Evolutionary conservation across 2,888 invertebrate species (phyloP).

Genomic region (Entomobrya multifasciata): DNA sequence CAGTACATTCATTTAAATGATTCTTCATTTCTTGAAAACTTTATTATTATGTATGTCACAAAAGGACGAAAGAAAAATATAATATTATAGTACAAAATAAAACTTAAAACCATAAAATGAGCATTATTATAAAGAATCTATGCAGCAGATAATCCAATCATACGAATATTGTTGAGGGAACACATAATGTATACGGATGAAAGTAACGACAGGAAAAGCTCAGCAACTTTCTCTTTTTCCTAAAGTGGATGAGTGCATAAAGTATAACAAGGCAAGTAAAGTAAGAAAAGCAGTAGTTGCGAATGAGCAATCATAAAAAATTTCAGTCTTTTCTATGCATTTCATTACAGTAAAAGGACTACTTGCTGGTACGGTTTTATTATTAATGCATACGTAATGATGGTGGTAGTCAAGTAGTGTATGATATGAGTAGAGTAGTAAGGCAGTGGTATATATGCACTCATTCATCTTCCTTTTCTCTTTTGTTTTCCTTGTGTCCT

Average conservation of each 20-base stretch:
- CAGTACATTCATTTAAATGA: no score
- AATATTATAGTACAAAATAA: no score
- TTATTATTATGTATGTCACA: slow-evolving; percentile 44
- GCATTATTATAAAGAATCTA: slow-evolving; percentile 29
- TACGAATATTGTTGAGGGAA: not conserved
- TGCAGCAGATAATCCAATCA: not conserved
- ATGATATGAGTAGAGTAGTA: slow-evolving; percentile 16
- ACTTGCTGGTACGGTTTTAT: not conserved
- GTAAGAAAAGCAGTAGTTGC: no score
- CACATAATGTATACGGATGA: not conserved
- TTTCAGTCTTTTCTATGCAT: slow-evolving; percentile 21
- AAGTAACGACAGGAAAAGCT: slow-evolving; percentile 39
- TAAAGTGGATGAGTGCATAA: slow-evolving; percentile 72
- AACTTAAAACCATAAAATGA: slow-evolving; percentile 48
- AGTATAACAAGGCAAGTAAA: not conserved
- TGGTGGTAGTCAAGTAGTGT: slow-evolving; percentile 24
- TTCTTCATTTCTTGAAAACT: not conserved
- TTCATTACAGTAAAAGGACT: not conserved
- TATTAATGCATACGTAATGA: not conserved
- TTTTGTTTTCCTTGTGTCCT: not conserved
- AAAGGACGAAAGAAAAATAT: not conserved
- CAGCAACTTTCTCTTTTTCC: slow-evolving; percentile 47
- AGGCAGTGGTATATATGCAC: not conserved
- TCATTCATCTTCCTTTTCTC: no score
- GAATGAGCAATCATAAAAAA: not conserved